Evolutionary conservation across 1,140 invertebrate species (phyloP).

Genomic region (Drosophila ercepeae): DNA sequence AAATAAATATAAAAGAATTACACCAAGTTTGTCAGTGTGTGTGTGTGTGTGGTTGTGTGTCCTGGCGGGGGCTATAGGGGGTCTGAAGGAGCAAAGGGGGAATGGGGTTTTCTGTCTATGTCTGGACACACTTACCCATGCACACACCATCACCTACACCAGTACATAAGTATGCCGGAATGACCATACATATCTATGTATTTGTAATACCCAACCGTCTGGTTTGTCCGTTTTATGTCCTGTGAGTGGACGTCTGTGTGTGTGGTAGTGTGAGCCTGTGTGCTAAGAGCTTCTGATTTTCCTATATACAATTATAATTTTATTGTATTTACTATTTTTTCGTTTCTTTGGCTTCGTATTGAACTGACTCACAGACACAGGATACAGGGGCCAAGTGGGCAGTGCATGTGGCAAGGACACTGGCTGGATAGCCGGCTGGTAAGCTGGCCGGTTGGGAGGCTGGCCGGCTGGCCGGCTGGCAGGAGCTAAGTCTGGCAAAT

Average conservation of each 20-base stretch:
- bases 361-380: conserved; percentile 69
- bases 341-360: conserved; percentile 77
- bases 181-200: conserved; percentile 21
- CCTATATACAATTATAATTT: conserved; percentile 83
- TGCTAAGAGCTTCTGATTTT: conserved; percentile 72
- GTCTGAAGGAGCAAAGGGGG: background rate
- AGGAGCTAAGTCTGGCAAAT: conserved; percentile 65
- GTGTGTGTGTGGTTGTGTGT: conserved; percentile 35
- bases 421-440: background rate
- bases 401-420: conserved; percentile 46
- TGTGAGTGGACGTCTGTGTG: conserved; percentile 2
- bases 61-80: conserved; percentile 27
- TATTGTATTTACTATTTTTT: conserved; percentile 83
- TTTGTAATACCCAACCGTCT: conserved; percentile 69
- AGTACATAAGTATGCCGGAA: conserved; percentile 29
- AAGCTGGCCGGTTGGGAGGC: background rate
- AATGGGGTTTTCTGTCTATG: conserved; percentile 38
- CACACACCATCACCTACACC: conserved; percentile 16
- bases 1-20: conserved; percentile 83
- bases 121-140: conserved; percentile 56
- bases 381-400: conserved; percentile 12
- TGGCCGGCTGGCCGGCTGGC: background rate
- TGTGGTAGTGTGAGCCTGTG: conserved; percentile 27
- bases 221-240: conserved; percentile 36
- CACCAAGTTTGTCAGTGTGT: conserved; percentile 68